Conservation (phyloP, 2,888 invertebrate species). For the Pterostichus madidus region DNA sequence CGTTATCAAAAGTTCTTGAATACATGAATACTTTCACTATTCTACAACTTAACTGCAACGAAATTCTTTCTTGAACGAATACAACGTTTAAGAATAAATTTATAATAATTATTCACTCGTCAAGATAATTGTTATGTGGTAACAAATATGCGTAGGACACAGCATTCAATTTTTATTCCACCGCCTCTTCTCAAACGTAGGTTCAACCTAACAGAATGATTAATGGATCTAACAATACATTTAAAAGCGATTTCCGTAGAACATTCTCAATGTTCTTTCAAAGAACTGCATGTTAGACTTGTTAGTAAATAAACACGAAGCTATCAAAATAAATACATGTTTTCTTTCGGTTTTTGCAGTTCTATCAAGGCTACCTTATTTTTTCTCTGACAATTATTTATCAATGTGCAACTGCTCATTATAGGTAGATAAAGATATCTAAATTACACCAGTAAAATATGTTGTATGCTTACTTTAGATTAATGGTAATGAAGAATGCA, state of each 20-base stretch:
- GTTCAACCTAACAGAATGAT: too few relatives aligned
- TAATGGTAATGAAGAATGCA: neutral
- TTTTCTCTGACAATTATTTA: neutral
- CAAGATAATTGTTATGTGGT: neutral
- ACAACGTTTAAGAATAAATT: neutral
- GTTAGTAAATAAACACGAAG: neutral
- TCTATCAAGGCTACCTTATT: neutral
- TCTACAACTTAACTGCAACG: neutral
- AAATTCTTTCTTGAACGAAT: too few relatives aligned
- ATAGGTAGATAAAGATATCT: neutral
- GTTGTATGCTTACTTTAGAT: neutral
- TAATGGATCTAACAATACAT: too few relatives aligned
- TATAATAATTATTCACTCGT: neutral
- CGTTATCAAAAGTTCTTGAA: too few relatives aligned
- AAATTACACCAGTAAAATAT: neutral
- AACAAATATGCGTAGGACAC: neutral
- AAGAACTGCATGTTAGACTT: too few relatives aligned
- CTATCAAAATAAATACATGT: conserved; percentile 2
- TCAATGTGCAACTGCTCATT: too few relatives aligned
- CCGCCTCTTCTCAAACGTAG: neutral
- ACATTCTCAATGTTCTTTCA: too few relatives aligned
- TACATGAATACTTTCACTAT: too few relatives aligned
- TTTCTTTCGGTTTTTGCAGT: neutral
- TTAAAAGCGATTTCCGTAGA: too few relatives aligned
- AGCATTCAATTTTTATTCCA: neutral